These are phyloP conservation scores for Holothuria leucospilota DNA, from an alignment of 53 echinoderm and acorn worm species.

Conservation along the genomic window DNA sequence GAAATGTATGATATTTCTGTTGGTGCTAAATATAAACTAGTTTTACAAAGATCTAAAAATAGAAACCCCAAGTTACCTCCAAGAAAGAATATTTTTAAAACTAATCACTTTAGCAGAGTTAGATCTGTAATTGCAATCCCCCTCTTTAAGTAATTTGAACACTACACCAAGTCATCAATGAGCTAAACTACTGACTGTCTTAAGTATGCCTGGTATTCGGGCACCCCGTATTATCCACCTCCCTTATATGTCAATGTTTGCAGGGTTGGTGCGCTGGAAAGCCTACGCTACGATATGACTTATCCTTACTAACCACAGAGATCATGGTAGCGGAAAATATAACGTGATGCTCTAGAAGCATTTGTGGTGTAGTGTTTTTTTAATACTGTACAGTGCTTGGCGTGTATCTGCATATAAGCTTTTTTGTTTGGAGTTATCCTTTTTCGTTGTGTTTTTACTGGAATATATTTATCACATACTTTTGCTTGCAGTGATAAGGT, in stretches of 20 bases:
- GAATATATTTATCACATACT: background rate
- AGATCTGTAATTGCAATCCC: background rate
- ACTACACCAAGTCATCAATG: conserved; percentile 16
- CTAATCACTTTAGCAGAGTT: too few species aligned
- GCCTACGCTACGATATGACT: conserved; percentile 20
- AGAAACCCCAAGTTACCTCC: too few species aligned
- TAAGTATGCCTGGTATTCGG: conserved; percentile 53
- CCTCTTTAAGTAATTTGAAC: conserved; percentile 4
- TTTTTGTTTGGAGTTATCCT: conserved; percentile 25
- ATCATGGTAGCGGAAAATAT: conserved; percentile 21
- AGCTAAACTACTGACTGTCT: conserved; percentile 33
- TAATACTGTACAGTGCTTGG: conserved; percentile 41
- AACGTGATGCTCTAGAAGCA: conserved; percentile 1
- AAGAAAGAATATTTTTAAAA: too few species aligned
- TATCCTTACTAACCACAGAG: conserved; percentile 27
- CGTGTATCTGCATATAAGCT: conserved; percentile 26
- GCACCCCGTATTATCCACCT: conserved; percentile 50
- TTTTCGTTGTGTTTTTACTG: conserved; percentile 3
- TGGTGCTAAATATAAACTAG: too few species aligned
- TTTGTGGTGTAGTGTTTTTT: conserved; percentile 35
- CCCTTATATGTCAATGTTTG: conserved; percentile 79
- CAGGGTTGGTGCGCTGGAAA: conserved; percentile 34
- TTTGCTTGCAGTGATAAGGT: conserved; percentile 4
- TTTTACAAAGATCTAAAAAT: too few species aligned
- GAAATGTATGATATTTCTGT: too few species aligned